Conservation (phyloP, 2,888 invertebrate species). For the Linnaemya tessellans region DNA sequence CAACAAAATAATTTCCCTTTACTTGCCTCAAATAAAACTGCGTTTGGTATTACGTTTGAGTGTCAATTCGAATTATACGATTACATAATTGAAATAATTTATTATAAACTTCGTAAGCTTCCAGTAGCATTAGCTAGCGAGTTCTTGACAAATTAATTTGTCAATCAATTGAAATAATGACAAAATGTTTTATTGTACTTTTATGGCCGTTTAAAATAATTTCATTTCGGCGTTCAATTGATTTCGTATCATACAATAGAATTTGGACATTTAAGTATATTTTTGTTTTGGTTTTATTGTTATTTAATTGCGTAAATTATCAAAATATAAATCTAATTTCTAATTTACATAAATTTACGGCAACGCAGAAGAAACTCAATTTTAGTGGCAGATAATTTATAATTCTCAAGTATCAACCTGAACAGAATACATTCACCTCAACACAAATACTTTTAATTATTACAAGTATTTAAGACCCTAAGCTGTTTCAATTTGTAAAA, state of each 20-base stretch:
- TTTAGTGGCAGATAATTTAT: background rate
- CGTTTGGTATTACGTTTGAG: background rate
- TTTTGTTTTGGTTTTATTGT: background rate
- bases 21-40: background rate
- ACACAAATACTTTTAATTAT: too few relatives aligned
- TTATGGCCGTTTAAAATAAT: background rate
- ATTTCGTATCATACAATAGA: background rate
- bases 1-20: background rate
- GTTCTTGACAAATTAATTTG: slow-evolving; percentile 15
- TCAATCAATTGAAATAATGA: slow-evolving; percentile 3
- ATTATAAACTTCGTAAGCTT: background rate
- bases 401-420: too few relatives aligned
- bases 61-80: background rate
- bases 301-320: background rate
- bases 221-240: background rate
- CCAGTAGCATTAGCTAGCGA: background rate
- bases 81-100: slow-evolving; percentile 6
- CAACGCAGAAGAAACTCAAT: background rate
- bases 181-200: slow-evolving; percentile 13
- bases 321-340: background rate
- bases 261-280: background rate
- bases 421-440: too few relatives aligned
- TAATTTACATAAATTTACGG: background rate
- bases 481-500: too few relatives aligned
- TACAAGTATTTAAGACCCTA: too few relatives aligned